phyloP scores from a whole-genome alignment of 2,888 invertebrate species.

The Nycteola revayana region DNA sequence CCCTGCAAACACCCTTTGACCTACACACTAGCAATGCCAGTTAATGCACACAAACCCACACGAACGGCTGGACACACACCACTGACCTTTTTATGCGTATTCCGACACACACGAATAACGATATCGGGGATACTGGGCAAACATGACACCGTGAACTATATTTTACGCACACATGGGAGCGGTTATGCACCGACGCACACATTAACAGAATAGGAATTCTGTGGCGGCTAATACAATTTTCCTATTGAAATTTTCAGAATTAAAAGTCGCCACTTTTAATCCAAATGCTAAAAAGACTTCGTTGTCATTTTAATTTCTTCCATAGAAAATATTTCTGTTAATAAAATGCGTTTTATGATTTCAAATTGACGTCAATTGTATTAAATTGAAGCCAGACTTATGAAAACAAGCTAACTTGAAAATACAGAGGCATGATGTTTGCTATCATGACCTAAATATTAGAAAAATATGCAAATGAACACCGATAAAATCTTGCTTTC shows the following conservation, averaged over 20 bases:
- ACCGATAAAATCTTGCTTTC: no score
- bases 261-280: slow-evolving; percentile 28
- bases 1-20: slow-evolving; percentile 41
- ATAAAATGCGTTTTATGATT: slow-evolving; percentile 21
- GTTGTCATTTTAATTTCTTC: slow-evolving; percentile 26
- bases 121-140: slow-evolving; percentile 38
- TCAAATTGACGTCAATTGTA: slow-evolving; percentile 11
- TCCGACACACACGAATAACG: slow-evolving; percentile 28
- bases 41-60: slow-evolving; percentile 30
- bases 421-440: no score
- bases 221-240: slow-evolving; percentile 29
- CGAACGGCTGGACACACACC: slow-evolving; percentile 18
- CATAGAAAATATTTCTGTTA: slow-evolving; percentile 17
- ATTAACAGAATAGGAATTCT: slow-evolving; percentile 23
- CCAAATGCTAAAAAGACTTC: slow-evolving; percentile 20
- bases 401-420: no score
- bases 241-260: slow-evolving; percentile 32
- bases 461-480: no score
- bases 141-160: slow-evolving; percentile 44
- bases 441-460: no score
- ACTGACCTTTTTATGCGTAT: slow-evolving; percentile 16
- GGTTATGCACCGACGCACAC: slow-evolving; percentile 23
- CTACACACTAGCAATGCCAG: slow-evolving; percentile 40
- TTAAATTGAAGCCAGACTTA: no score
- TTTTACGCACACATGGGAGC: slow-evolving; percentile 32